Conservation (phyloP, 2,888 invertebrate species). For the Erannis defoliaria region DNA sequence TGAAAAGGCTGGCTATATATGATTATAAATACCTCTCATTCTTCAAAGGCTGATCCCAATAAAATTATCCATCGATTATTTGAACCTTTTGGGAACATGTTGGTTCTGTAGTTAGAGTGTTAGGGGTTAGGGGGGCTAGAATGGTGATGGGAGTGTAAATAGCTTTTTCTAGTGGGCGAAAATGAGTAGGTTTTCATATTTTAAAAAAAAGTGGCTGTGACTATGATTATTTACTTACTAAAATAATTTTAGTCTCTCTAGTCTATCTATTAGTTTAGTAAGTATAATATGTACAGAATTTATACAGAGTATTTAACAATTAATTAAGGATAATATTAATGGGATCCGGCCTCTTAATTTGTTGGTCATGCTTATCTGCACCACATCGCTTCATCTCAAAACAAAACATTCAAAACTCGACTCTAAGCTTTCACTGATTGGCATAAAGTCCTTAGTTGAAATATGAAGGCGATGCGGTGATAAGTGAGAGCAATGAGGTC, state of each 20-base stretch:
- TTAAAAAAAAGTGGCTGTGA: neutral
- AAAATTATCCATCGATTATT: constrained; percentile 7
- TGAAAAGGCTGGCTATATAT: constrained; percentile 9
- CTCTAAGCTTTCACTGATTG: neutral
- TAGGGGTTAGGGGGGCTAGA: neutral
- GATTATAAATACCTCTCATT: constrained; percentile 15
- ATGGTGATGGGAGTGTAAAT: constrained; percentile 3
- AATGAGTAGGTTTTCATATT: neutral
- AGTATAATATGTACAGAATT: neutral
- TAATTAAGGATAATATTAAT: constrained; percentile 16
- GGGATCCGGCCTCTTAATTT: neutral
- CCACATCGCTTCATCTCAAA: constrained; percentile 3
- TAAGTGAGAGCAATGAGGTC: constrained; percentile 26
- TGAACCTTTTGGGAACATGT: neutral
- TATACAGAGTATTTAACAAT: neutral
- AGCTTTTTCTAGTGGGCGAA: neutral
- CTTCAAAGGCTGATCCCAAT: constrained; percentile 18
- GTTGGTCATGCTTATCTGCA: neutral
- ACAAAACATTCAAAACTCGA: neutral
- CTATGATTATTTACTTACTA: neutral
- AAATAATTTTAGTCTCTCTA: no score
- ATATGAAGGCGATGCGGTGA: constrained; percentile 1
- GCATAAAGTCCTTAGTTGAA: neutral
- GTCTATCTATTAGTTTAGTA: neutral
- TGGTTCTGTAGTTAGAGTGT: neutral